phyloP scores from a whole-genome alignment of 2,113 vertebrate species.

The Cyprinodon tularosa region DNA sequence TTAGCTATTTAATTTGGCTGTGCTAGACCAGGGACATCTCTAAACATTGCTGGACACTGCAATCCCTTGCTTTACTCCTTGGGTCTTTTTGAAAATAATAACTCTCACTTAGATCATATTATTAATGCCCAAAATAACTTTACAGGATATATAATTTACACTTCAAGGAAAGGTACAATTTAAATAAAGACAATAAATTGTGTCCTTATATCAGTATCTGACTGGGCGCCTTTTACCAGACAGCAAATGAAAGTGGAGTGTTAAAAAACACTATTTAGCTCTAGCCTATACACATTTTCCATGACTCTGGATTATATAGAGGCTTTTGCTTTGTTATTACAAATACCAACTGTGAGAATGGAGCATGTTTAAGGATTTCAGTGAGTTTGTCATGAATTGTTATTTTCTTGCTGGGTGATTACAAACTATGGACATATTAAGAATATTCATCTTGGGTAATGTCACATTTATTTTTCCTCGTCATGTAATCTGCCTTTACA shows the following conservation, averaged over 20 bases:
- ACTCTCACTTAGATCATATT: background rate
- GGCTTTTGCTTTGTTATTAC: background rate
- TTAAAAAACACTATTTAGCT: constrained; percentile 44
- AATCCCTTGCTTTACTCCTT: background rate
- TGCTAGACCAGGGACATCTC: no score
- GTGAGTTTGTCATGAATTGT: constrained; percentile 1
- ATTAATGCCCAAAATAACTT: background rate
- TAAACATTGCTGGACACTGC: no score
- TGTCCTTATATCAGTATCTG: constrained; percentile 54
- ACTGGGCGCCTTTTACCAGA: constrained; percentile 36
- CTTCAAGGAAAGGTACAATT: background rate
- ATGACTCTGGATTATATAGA: constrained; percentile 3
- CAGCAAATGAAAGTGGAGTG: constrained; percentile 40
- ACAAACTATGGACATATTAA: constrained; percentile 16
- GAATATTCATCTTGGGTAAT: constrained; percentile 1
- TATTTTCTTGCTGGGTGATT: background rate
- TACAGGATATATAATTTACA: background rate
- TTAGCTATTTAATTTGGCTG: no score
- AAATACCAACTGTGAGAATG: background rate
- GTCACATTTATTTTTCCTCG: constrained; percentile 26
- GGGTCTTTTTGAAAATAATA: background rate
- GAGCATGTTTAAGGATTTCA: constrained; percentile 11
- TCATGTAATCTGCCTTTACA: constrained; percentile 49
- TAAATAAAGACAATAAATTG: constrained; percentile 26
- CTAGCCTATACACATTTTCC: constrained; percentile 24